Percentiles rank a stretch among this genome's conserved stretches.
Evolutionary conservation across 2,888 invertebrate species (phyloP).

Genomic region (Leptodirus hochenwartii): DNA sequence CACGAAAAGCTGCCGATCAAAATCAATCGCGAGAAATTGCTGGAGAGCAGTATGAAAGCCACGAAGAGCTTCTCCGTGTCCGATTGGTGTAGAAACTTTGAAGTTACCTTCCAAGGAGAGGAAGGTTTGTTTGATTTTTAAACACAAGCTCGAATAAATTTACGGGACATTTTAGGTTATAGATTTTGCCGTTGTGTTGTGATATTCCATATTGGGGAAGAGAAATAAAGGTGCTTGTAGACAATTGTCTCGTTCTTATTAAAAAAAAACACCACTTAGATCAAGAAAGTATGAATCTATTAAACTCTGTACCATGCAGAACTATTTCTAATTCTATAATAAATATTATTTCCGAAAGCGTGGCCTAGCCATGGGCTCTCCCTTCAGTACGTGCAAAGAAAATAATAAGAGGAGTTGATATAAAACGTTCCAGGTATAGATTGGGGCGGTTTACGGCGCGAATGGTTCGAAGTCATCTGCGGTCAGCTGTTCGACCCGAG

Average conservation of each 20-base stretch:
- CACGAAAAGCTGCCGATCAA: conserved; percentile 73
- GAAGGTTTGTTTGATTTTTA: conserved; percentile 62
- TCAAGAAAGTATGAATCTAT: no score
- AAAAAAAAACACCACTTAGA: not conserved
- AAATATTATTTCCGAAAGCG: no score
- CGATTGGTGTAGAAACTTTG: conserved; percentile 91
- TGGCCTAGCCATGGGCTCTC: no score
- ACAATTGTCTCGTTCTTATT: not conserved
- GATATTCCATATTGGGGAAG: no score
- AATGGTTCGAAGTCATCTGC: conserved; percentile 89
- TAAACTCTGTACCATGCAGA: no score
- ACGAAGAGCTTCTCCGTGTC: conserved; percentile 70
- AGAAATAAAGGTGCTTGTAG: not conserved
- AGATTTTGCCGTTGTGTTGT: no score
- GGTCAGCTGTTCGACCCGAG: conserved; percentile 71
- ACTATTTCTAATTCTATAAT: no score
- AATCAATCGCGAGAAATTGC: conserved; percentile 60
- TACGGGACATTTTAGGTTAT: not conserved
- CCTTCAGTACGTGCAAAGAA: no score
- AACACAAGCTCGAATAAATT: not conserved
- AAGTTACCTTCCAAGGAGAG: conserved; percentile 84
- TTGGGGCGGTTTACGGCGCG: conserved; percentile 84
- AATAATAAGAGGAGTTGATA: no score
- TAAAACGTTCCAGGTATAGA: conserved; percentile 66
- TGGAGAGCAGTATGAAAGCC: conserved; percentile 71